Evolutionary conservation across 2,888 invertebrate genomes (phyloP).

Genomic region (Eupeodes latifasciatus): DNA sequence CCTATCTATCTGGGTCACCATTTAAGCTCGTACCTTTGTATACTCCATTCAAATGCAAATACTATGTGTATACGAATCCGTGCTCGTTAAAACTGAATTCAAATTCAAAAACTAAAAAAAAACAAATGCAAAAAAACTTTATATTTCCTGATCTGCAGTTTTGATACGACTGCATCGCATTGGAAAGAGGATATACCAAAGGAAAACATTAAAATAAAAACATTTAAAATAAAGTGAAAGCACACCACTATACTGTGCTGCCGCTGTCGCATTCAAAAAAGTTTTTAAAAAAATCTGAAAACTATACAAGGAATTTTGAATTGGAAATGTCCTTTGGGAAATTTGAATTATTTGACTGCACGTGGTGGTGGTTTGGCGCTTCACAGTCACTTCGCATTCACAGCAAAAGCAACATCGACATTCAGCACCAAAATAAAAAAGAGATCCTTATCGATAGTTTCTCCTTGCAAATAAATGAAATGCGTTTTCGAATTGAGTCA

Average conservation of each 20-base stretch:
- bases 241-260: conserved; percentile 13
- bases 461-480: conserved; percentile 70
- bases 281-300: conserved; percentile 2
- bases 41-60: conserved; percentile 73
- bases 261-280: conserved; percentile 23
- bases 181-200: conserved; percentile 3
- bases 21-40: conserved; percentile 42
- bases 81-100: conserved; percentile 73
- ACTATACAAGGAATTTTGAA: conserved; percentile 60
- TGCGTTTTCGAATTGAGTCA: conserved; percentile 70
- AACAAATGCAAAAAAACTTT: conserved; percentile 27
- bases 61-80: conserved; percentile 20
- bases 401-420: conserved; percentile 1
- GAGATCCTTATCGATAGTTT: conserved; percentile 73
- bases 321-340: conserved; percentile 74
- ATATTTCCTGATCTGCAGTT: conserved; percentile 67
- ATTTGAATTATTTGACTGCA: conserved; percentile 71
- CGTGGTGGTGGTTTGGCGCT: conserved; percentile 42
- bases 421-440: conserved; percentile 52
- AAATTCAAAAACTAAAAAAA: conserved; percentile 49
- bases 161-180: conserved; percentile 21
- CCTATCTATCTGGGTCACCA: conserved; percentile 70
- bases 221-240: conserved; percentile 58
- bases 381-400: neutral
- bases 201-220: conserved; percentile 22